Percentiles rank a stretch among this genome's conserved stretches.
Conservation (phyloP, 2,113 vertebrate genomes). For the Mustela lutreola region DNA sequence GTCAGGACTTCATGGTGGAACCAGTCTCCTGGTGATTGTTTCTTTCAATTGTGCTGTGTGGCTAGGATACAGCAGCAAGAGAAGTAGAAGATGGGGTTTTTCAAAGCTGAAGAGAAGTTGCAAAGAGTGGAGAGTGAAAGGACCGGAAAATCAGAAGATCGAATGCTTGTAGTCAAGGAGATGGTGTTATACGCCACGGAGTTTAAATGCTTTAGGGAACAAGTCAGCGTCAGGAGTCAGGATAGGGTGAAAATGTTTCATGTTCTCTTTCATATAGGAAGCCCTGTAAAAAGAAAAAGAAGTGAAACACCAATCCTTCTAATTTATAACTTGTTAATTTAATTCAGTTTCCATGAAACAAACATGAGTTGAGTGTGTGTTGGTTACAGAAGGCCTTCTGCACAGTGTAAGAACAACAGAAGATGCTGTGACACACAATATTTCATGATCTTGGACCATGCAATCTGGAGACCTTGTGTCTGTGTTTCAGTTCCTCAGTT, state of each 20-base stretch:
- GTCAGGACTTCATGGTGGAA: neutral
- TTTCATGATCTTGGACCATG: neutral
- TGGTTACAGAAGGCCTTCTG: neutral
- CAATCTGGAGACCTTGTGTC: neutral
- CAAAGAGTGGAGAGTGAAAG: neutral
- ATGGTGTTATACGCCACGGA: accelerated
- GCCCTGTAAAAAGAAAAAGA: neutral
- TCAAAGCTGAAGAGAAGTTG: neutral
- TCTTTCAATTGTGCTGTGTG: neutral
- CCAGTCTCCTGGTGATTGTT: neutral
- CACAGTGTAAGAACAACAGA: neutral
- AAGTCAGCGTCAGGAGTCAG: neutral
- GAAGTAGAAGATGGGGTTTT: neutral
- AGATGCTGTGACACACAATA: neutral
- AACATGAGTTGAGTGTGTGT: neutral
- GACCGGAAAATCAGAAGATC: neutral
- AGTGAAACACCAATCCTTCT: neutral
- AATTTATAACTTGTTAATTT: neutral
- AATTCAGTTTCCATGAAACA: neutral
- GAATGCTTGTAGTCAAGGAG: neutral
- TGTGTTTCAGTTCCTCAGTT: neutral
- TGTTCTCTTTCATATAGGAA: neutral
- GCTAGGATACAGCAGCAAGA: neutral
- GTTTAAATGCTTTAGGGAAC: neutral
- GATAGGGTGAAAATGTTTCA: neutral